Conservation (phyloP, 2,888 invertebrate species). For the Galerucella pusilla region DNA sequence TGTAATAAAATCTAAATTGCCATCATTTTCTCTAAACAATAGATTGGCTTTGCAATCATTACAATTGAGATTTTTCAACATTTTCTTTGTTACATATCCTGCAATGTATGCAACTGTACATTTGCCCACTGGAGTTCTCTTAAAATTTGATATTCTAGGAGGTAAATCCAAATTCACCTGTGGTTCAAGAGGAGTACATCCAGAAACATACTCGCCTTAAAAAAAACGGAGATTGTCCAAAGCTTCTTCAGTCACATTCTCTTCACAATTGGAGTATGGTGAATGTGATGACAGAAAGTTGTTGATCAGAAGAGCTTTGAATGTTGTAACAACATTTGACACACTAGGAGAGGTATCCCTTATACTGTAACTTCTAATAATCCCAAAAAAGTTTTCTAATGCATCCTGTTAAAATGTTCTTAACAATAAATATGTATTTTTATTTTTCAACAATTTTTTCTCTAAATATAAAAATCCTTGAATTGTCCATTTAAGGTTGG, state of each 20-base stretch:
- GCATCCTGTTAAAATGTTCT: constrained; percentile 24
- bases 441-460: constrained; percentile 6
- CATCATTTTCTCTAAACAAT: neutral
- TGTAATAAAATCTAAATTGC: constrained; percentile 4
- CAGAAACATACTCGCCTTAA: neutral
- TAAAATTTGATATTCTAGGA: neutral
- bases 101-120: constrained; percentile 4
- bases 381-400: constrained; percentile 24
- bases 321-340: constrained; percentile 9
- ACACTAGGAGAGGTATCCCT: constrained; percentile 15
- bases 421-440: constrained; percentile 17
- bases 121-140: constrained; percentile 1
- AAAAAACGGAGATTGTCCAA: neutral
- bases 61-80: neutral
- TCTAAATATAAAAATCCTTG: constrained; percentile 20
- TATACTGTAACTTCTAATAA: constrained; percentile 17
- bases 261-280: too few species aligned
- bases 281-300: too few species aligned
- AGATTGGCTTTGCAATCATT: constrained; percentile 1
- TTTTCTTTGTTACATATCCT: neutral
- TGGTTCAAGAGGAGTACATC: constrained; percentile 1
- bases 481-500: constrained; percentile 23
- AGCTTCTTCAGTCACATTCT: too few species aligned
- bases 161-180: neutral
- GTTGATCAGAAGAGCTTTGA: constrained; percentile 5